phyloP scores from a whole-genome alignment of 1,140 invertebrate genomes.

The Habropoda laboriosa region DNA sequence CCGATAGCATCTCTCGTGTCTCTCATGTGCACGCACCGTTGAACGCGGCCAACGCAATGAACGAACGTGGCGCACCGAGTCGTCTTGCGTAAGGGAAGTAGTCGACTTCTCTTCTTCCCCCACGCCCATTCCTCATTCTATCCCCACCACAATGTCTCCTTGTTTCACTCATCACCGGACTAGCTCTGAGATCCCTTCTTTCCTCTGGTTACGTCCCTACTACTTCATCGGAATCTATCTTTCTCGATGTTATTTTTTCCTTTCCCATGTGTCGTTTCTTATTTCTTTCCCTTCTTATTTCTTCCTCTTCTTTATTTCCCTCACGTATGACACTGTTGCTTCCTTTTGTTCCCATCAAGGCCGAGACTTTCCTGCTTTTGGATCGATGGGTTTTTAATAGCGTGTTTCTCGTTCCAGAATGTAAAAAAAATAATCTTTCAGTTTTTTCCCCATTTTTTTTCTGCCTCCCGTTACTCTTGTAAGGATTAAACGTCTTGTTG shows the following conservation, averaged over 20 bases:
- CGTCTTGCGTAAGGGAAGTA: constrained; percentile 72
- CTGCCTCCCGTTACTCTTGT: no score
- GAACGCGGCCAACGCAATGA: constrained; percentile 61
- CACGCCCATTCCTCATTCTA: constrained; percentile 6
- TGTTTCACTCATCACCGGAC: not conserved
- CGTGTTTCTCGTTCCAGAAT: not conserved
- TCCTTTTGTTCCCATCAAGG: not conserved
- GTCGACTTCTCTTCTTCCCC: constrained; percentile 51
- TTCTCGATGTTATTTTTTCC: not conserved
- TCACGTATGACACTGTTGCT: constrained; percentile 5
- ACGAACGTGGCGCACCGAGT: constrained; percentile 58
- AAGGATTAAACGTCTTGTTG: no score
- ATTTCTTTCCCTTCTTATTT: constrained; percentile 11
- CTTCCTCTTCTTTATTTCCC: constrained; percentile 11
- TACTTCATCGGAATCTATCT: not conserved
- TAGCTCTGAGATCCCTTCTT: not conserved
- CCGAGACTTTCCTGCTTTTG: not conserved
- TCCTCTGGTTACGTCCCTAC: constrained; percentile 10
- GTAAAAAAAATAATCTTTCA: not conserved
- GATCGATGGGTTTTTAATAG: not conserved
- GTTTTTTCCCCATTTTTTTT: not conserved
- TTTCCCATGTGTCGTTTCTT: not conserved
- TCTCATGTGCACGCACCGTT: constrained; percentile 75
- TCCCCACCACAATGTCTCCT: not conserved
- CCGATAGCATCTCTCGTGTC: constrained; percentile 77